Conservation (phyloP, 2,113 vertebrate species). For the Puntigrus tetrazona region DNA sequence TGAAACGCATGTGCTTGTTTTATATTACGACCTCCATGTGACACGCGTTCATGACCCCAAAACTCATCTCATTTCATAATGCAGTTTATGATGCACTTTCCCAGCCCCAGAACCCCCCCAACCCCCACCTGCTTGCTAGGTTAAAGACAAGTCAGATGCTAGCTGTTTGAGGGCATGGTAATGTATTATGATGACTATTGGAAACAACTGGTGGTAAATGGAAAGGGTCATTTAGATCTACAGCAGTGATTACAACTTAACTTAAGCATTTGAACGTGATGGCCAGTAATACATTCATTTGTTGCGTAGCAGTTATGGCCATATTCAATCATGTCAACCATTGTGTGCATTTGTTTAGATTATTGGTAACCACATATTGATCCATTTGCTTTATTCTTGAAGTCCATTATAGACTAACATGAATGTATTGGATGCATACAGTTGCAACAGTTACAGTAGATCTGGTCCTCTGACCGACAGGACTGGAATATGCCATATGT, state of each 20-base stretch:
- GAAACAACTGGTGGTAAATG: slow-evolving; percentile 24
- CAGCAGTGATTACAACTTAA: neutral
- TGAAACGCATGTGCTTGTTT: slow-evolving; percentile 7
- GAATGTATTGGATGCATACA: neutral
- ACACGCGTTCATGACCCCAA: slow-evolving; percentile 35
- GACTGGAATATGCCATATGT: neutral
- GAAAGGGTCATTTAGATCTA: neutral
- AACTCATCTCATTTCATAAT: slow-evolving; percentile 45
- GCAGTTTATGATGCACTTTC: slow-evolving; percentile 33
- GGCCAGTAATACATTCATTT: neutral
- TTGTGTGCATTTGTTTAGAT: neutral
- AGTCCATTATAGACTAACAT: neutral
- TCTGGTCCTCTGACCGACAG: neutral
- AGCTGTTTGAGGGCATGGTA: slow-evolving; percentile 16
- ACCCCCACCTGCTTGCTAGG: neutral
- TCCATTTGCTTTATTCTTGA: neutral
- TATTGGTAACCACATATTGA: slow-evolving; percentile 14
- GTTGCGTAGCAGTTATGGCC: neutral
- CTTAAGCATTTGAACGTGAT: neutral
- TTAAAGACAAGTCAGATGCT: slow-evolving; percentile 23
- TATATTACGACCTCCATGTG: slow-evolving; percentile 34
- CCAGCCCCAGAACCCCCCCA: neutral
- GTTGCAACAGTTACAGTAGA: no score
- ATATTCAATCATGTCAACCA: neutral
- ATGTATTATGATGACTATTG: neutral